Percentiles rank a stretch among this genome's conserved stretches.
Evolutionary conservation across 1,140 invertebrate species (phyloP).

Genomic region (Triops longicaudatus): DNA sequence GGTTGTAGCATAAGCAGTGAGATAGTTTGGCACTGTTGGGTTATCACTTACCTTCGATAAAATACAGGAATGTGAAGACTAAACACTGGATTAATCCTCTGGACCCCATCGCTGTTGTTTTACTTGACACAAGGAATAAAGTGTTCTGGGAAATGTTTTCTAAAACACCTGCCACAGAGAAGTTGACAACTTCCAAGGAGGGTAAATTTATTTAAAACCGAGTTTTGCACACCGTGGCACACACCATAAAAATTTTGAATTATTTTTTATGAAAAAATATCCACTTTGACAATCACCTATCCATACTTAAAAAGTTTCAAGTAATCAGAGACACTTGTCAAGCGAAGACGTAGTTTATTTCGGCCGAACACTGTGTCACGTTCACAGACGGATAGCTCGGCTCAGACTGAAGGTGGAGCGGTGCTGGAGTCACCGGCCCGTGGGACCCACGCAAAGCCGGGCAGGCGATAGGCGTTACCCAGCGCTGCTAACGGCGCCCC

Average conservation of each 20-base stretch:
- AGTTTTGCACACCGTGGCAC: not conserved
- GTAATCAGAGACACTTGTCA: not conserved
- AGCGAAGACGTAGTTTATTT: not conserved
- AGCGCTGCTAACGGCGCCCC: not conserved
- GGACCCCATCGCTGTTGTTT: not conserved
- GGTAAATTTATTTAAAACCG: not conserved
- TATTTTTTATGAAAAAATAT: not conserved
- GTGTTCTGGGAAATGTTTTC: not conserved
- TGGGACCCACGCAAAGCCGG: not conserved
- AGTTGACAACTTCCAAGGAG: too few species aligned
- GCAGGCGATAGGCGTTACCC: not conserved
- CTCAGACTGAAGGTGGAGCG: not conserved
- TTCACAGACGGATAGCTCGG: not conserved
- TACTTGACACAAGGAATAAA: not conserved
- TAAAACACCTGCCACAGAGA: not conserved
- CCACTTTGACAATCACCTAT: not conserved
- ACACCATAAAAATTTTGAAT: not conserved
- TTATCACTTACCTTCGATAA: not conserved
- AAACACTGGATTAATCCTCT: slow-evolving; percentile 7
- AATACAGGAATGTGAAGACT: slow-evolving; percentile 8
- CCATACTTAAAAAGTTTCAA: not conserved
- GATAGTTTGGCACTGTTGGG: not conserved
- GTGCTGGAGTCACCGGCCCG: not conserved
- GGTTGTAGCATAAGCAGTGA: not conserved
- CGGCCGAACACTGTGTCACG: not conserved